These are phyloP conservation scores for Eptatretus burgeri DNA, from an alignment of 2,113 vertebrate genomes.

Conservation along the genomic window DNA sequence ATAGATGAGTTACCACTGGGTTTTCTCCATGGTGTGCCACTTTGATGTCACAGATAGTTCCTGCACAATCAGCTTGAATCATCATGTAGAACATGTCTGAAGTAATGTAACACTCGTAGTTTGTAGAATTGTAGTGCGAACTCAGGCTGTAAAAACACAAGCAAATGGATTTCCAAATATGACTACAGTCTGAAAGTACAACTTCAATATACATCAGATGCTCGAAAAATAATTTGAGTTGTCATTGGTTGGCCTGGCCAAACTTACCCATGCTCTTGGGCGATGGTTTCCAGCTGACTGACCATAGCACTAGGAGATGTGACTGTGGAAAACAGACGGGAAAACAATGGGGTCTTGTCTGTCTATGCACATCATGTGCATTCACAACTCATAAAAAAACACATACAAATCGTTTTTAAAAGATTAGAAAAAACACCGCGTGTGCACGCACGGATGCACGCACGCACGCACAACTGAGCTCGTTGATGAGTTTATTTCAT, in stretches of 20 bases:
- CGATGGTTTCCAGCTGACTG: constrained; percentile 76
- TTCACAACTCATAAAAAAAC: too few species aligned
- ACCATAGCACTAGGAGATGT: constrained; percentile 86
- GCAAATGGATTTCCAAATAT: not conserved
- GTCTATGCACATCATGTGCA: too few species aligned
- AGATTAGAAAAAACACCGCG: too few species aligned
- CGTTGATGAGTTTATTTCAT: too few species aligned
- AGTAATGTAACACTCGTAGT: constrained; percentile 92
- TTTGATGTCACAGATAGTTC: constrained; percentile 77
- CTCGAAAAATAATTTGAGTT: too few species aligned
- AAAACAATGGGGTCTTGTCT: too few species aligned
- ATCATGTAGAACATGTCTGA: constrained; percentile 98
- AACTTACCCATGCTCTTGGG: constrained; percentile 61
- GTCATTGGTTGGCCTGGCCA: not conserved
- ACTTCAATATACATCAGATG: too few species aligned
- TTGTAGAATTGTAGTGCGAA: constrained; percentile 69
- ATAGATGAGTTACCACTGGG: constrained; percentile 33
- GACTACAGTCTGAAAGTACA: too few species aligned
- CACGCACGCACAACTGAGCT: too few species aligned
- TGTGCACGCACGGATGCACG: too few species aligned
- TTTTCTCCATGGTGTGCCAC: constrained; percentile 95
- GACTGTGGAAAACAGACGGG: constrained; percentile 20
- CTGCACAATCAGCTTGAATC: constrained; percentile 53
- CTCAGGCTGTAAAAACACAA: constrained; percentile 26
- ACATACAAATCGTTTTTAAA: too few species aligned